These are phyloP conservation scores for Engraulis encrasicolus DNA, from an alignment of 2,113 vertebrate genomes.

Conservation along the genomic window DNA sequence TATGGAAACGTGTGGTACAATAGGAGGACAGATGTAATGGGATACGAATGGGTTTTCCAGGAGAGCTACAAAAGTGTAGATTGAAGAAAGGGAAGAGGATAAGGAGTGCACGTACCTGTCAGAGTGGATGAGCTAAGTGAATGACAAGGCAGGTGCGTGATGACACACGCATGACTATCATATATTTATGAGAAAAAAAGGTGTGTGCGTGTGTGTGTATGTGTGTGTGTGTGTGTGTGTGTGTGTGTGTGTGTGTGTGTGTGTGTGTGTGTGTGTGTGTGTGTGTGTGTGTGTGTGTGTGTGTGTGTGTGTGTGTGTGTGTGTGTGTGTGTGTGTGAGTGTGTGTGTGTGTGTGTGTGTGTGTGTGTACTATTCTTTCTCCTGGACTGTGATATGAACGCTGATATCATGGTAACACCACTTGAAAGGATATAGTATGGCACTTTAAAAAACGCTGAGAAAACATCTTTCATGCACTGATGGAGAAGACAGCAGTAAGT, in stretches of 20 bases:
- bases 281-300: too few species aligned
- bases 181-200: too few species aligned
- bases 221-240: too few species aligned
- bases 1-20: too few species aligned
- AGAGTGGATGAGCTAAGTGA: neutral
- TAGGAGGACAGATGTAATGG: too few species aligned
- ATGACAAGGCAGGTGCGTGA: neutral
- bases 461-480: neutral
- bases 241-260: constrained; percentile 7
- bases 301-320: neutral
- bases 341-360: neutral
- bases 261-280: neutral
- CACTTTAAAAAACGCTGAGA: neutral
- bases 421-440: neutral
- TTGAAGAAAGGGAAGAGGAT: neutral
- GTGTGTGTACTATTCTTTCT: neutral
- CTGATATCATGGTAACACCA: neutral
- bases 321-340: constrained; percentile 6
- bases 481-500: too few species aligned
- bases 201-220: neutral
- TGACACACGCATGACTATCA: too few species aligned
- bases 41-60: too few species aligned
- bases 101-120: neutral
- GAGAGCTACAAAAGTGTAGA: too few species aligned
- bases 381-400: neutral